Evolutionary conservation across 2,113 vertebrate genomes (phyloP).

Genomic region (Prinia subflava): DNA sequence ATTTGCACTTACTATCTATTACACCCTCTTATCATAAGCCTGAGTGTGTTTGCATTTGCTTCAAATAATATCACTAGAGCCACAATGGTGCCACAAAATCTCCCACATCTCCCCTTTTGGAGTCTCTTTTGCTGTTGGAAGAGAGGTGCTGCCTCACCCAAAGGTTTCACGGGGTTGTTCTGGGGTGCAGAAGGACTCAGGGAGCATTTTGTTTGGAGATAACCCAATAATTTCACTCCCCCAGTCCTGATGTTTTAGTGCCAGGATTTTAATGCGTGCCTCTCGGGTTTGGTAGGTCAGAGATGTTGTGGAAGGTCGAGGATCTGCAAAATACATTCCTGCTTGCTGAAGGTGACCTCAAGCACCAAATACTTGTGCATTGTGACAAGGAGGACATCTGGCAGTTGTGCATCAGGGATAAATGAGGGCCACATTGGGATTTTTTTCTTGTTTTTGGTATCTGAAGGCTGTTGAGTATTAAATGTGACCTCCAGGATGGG

Average conservation of each 20-base stretch:
- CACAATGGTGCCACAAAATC: background rate
- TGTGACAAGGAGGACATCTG: background rate
- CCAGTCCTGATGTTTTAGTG: background rate
- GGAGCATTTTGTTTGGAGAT: background rate
- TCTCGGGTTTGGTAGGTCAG: background rate
- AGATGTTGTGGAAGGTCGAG: background rate
- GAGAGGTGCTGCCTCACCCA: background rate
- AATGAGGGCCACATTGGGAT: background rate
- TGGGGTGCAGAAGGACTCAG: background rate
- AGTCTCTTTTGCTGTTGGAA: background rate
- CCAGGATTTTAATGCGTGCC: background rate
- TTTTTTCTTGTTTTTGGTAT: background rate
- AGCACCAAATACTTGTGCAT: background rate
- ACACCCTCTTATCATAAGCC: constrained; percentile 3
- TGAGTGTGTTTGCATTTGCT: constrained; percentile 8
- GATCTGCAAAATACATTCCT: background rate
- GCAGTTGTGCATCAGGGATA: background rate
- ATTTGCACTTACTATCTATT: constrained; percentile 43
- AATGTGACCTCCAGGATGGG: background rate
- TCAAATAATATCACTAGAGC: background rate
- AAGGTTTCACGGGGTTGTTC: background rate
- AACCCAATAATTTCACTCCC: background rate
- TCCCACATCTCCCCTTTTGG: background rate
- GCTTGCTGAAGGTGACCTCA: background rate
- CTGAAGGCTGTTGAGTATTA: background rate